Base-by-base conservation (phyloP, 2,888 invertebrate species). In the Tenthredo livida region DNA sequence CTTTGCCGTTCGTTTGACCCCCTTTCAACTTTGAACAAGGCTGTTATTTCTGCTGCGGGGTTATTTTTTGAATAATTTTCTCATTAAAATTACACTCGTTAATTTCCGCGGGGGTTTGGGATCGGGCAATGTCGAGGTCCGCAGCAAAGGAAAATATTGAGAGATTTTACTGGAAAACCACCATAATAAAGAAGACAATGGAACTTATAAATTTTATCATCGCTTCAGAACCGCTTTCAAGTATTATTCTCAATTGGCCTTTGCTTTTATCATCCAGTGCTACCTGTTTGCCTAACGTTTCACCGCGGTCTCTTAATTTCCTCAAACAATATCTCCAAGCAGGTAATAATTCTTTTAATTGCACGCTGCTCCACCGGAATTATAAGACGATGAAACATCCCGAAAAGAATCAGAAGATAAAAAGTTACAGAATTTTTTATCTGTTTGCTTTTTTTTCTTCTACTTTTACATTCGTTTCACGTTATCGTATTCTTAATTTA, bases 401-500 rank as follows among this genome's bases (percentile, higher is more conserved):
- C 47, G 1, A 29, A 47, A 58, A 58, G n/a, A 58, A 58, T n/a
- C 58, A 33, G 7, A 58, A 21, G 21, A 3, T n/a, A n/a, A 78
- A 25, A 78, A 78, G n/a, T 78, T 54, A 1, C 89, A 90, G 90
- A 91, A 2, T 33, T 25, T 61, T 33, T 67, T 67, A n/a, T n/a
- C n/a, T n/a, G n/a, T 67, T 37, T 29, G 29, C 37, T 37, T 37
- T 25, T 61, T 33, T 67, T 33, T 67, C 6, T 7, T 25, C 25
- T 33, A 33, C 17, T 67, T 89, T 89, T 89, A 88, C 89, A 88
- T 88, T 87, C 89, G 88, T 88, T 90, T 89, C 90, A 89, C 90
- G 89, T 90, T 90, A 89, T 90, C 90, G 89, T 89, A 50, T 21
- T 25, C 25, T 73, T 21, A 87, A 92, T 92, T 92, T 91, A 89